Evolutionary conservation across 2,888 invertebrate genomes (phyloP), one percentile per base, ranked within the genome.

Genomic region (Apeira syringaria): DNA sequence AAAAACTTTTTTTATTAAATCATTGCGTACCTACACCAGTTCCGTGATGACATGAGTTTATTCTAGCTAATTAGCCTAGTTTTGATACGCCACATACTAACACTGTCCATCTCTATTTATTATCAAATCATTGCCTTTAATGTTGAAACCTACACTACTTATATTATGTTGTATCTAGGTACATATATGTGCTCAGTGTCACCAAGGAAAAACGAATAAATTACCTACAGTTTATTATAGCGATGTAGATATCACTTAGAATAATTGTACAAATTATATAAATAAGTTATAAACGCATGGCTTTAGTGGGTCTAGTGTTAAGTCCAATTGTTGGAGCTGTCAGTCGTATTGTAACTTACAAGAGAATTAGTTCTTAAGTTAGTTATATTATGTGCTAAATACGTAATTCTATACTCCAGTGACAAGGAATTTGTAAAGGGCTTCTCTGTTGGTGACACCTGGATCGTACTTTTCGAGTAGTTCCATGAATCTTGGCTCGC

Each of bases 401-500:
- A 42, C 5, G 1, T n/a, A 1, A 7, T 20, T 29, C 86, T 91
- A 66, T 90, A 91, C 76, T 27, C 87, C 87, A 20, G 81, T 87
- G 5, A 80, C 71, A 49, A 88, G 65, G 56, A 90, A 90, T 8
- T 82, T 88, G 59, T 91, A 90, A 61, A 94, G 93, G 43, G 91
- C 92, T 48, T 87, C 89, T 61, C 91, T 88, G 81, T 95, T 95
- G 35, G 86, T 64, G 6, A 93, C 92, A 12, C 92, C 90, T 0
- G 94, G 93, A 73, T 96, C 96, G 73, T 93, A 96, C 77, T 94
- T 95, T 42, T 86, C 91, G 53, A 94, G 91, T 2, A 96, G 84
- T 45, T 92, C 90, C 3, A 91, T 83, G 91, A 94, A 96, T 59
- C 93, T 85, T 0, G 91, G 88, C 10, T 93, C 92, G 63, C 94